Evolutionary conservation across 2,797 vertebrate species (phyloP), one percentile per base, ranked within the genome.

Genomic region (Synanceia verrucosa): DNA sequence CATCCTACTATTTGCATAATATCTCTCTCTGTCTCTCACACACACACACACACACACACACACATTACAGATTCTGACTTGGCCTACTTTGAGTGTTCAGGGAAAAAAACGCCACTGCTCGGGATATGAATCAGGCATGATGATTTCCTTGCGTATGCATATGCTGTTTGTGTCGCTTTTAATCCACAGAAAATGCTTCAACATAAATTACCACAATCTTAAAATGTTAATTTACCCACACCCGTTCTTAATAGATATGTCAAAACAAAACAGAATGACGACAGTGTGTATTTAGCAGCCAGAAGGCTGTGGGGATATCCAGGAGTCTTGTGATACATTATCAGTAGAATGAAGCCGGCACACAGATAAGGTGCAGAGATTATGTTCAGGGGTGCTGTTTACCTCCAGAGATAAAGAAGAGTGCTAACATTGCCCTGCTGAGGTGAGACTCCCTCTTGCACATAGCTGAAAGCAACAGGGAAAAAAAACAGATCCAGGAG

Each of bases 11-110:
- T 80, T 71, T 79, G 70, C 73, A 78, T 75, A 64, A 62, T 70
- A 66, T 71, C 47, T 60, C 55, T 72, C 66, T 67, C 31, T 55
- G 3, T 60, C 61, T 34, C 73, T 37, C 47, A 58, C 65, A 57
- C 55, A 65, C 48, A 36, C 36, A 57, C 29, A 47, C 39, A 50
- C 56, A 64, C 63, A 51, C 26, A 33, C 41, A 26, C 44, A 69
- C 13, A 65, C 48, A 69, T 53, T 39, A 81, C n/a, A 41, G 71
- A 81, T 68, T 82, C 79, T 76, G 59, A 73, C 70, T 83, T 86
- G 82, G 84, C 90, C 86, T 89, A 85, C 61, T 89, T 89, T 82
- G 43, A 29, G 58, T 53, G 60, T 51, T 55, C 29, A 39, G 65
- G 43, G 28, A 63, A 75, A 75, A n/a, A 72, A 61, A 24, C 12